A percentile compares a stretch with the other conserved stretches of the same genome.
These are phyloP conservation scores for Podarcis raffonei DNA, from an alignment of 2,113 vertebrate genomes.

Conservation along the genomic window DNA sequence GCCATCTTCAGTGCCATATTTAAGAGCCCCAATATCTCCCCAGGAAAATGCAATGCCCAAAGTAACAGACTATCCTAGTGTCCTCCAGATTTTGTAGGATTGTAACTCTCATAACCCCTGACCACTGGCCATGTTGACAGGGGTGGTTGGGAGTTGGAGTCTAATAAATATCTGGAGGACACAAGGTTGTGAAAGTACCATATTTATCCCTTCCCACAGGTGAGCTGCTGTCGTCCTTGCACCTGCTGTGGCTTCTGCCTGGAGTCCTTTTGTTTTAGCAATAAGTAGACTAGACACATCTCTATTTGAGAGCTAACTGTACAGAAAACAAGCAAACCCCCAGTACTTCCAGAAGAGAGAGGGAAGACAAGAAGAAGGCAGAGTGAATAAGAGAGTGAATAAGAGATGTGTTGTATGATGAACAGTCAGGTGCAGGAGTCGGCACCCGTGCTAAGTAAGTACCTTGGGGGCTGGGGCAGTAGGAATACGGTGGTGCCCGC, in stretches of 20 bases:
- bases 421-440: neutral
- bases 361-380: neutral
- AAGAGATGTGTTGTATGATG: neutral
- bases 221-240: neutral
- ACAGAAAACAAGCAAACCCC: neutral
- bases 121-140: neutral
- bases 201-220: neutral
- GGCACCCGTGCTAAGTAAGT: constrained; percentile 34
- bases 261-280: neutral
- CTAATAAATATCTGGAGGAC: neutral
- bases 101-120: no score
- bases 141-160: neutral
- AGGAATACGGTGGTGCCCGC: constrained; percentile 59
- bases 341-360: no score
- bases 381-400: neutral
- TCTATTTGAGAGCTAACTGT: neutral
- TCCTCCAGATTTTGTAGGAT: no score
- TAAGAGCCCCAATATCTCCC: neutral
- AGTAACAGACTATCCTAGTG: neutral
- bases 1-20: neutral
- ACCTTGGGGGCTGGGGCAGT: constrained; percentile 74
- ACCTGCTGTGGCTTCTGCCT: neutral
- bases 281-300: neutral
- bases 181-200: neutral
- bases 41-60: neutral